Conservation (phyloP, 2,888 invertebrate species). For the Beris chalybata region DNA sequence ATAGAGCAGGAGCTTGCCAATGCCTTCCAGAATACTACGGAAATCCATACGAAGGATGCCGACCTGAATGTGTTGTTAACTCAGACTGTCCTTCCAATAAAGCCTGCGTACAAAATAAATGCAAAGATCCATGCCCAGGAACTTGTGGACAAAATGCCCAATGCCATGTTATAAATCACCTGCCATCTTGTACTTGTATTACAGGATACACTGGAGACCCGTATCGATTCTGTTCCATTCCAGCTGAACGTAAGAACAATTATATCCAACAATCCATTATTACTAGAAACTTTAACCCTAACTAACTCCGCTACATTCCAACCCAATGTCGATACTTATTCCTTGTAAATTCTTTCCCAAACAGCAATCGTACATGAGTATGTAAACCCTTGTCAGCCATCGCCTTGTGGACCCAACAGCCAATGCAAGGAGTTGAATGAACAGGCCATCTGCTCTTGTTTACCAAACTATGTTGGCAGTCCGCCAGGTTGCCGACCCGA, state of each 20-base stretch:
- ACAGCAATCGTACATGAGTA: conserved; percentile 51
- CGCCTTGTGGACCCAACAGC: conserved; percentile 69
- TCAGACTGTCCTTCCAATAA: conserved; percentile 73
- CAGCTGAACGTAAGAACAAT: conserved; percentile 58
- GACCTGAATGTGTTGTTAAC: conserved; percentile 78
- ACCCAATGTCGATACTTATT: background rate
- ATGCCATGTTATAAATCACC: conserved; percentile 72
- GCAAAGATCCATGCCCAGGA: conserved; percentile 77
- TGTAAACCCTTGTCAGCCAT: conserved; percentile 63
- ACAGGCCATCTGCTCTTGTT: conserved; percentile 65
- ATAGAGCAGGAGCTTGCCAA: conserved; percentile 68
- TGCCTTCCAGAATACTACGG: conserved; percentile 68
- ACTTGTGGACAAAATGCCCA: conserved; percentile 73
- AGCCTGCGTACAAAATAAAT: conserved; percentile 74
- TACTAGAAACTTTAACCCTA: background rate
- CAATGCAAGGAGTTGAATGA: conserved; percentile 63
- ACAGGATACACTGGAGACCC: conserved; percentile 77
- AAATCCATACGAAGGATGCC: conserved; percentile 71
- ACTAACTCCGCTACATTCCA: background rate
- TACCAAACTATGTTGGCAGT: conserved; percentile 62
- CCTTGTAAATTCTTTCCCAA: conserved; percentile 17
- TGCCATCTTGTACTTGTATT: conserved; percentile 70
- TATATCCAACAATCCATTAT: conserved; percentile 50
- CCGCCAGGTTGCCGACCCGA: conserved; percentile 72
- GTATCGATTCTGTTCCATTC: conserved; percentile 64